phyloP scores from a whole-genome alignment of 2,888 invertebrate species.

The Tiliacea citrago region DNA sequence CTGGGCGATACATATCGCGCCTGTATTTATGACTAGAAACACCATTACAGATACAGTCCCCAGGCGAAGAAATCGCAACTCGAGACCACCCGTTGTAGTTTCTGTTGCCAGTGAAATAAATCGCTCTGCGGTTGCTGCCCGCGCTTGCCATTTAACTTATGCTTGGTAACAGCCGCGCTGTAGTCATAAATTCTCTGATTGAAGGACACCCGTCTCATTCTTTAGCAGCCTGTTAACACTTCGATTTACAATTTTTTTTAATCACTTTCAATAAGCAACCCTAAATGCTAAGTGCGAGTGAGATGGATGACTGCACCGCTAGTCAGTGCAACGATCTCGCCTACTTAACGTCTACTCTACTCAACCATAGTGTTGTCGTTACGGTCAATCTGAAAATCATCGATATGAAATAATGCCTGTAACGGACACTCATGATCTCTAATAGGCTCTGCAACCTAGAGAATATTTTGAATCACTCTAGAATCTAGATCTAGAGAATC shows the following conservation, averaged over 20 bases:
- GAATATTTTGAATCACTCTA: neutral
- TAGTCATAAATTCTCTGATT: slow-evolving; percentile 59
- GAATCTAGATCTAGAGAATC: neutral
- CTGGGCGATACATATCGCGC: slow-evolving; percentile 86
- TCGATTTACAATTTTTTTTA: slow-evolving; percentile 63
- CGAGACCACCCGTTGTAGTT: slow-evolving; percentile 80
- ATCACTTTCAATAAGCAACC: slow-evolving; percentile 62
- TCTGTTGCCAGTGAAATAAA: slow-evolving; percentile 72
- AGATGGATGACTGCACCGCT: slow-evolving; percentile 77
- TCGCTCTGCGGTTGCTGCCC: slow-evolving; percentile 65
- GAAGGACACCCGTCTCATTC: slow-evolving; percentile 65
- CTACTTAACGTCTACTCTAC: slow-evolving; percentile 73
- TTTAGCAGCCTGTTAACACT: slow-evolving; percentile 66
- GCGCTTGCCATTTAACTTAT: slow-evolving; percentile 50
- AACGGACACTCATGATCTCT: neutral
- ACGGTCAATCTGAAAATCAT: slow-evolving; percentile 53
- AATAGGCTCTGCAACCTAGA: neutral
- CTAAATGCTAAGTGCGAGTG: slow-evolving; percentile 65
- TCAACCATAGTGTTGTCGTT: slow-evolving; percentile 62
- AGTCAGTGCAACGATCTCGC: slow-evolving; percentile 79
- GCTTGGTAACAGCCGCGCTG: slow-evolving; percentile 43
- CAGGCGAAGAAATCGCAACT: slow-evolving; percentile 77
- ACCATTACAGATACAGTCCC: slow-evolving; percentile 77
- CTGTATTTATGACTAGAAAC: slow-evolving; percentile 88
- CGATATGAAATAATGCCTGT: slow-evolving; percentile 42